Percentiles rank a stretch among this genome's conserved stretches.
phyloP scores from a whole-genome alignment of 2,888 invertebrate genomes.

The Anaspis maculata region DNA sequence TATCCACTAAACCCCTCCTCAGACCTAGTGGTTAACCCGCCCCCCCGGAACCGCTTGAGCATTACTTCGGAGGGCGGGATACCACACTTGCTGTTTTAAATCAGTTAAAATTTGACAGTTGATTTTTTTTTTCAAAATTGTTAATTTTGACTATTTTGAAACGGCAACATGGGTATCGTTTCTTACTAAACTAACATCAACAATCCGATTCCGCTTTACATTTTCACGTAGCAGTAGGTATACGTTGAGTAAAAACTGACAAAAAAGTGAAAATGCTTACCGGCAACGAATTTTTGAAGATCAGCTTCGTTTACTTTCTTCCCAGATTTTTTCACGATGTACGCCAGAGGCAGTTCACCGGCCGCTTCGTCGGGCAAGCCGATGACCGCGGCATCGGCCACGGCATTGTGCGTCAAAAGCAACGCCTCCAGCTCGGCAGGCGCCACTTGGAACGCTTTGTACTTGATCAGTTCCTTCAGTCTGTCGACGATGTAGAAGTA shows the following conservation, averaged over 20 bases:
- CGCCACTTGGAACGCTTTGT: constrained; percentile 78
- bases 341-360: constrained; percentile 72
- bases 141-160: too few relatives aligned
- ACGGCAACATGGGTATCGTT: too few relatives aligned
- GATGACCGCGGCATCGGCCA: constrained; percentile 76
- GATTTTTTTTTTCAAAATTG: too few relatives aligned
- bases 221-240: neutral
- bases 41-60: too few relatives aligned
- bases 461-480: constrained; percentile 87
- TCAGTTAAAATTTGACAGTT: too few relatives aligned
- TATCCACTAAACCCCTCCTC: too few relatives aligned
- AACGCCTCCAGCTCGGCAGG: constrained; percentile 84
- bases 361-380: constrained; percentile 65
- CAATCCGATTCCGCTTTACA: neutral
- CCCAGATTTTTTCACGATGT: constrained; percentile 57
- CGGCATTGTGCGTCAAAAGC: constrained; percentile 59
- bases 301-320: constrained; percentile 43
- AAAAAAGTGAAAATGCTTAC: constrained; percentile 21
- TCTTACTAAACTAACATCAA: neutral
- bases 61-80: too few relatives aligned
- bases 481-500: constrained; percentile 80
- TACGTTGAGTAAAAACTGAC: too few relatives aligned
- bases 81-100: too few relatives aligned
- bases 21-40: too few relatives aligned
- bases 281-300: constrained; percentile 43